Base-by-base conservation (phyloP, 2,888 invertebrate species). In the Neria commutata region DNA sequence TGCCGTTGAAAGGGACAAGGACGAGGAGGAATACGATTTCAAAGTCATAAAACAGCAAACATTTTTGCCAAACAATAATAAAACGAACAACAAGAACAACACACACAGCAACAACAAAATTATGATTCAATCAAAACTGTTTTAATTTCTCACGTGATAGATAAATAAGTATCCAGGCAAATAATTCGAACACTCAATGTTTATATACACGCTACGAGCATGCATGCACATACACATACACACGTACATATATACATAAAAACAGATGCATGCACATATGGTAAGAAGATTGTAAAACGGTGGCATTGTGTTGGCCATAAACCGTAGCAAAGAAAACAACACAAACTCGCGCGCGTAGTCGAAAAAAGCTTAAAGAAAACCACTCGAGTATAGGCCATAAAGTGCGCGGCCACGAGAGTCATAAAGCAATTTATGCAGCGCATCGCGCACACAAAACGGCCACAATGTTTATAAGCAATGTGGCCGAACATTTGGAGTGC, bases 311-410 rank as follows among this genome's bases (percentile, higher is more conserved):
- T 62, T 61, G 62, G 65, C 63, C 65, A 65, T 73, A 73, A 73
- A 71, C 63, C 67, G 54, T 58, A 59, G 65, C 63, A 54, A 60
- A 61, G 58, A 51, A 58, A 60, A 58, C 48, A 56, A 56, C 34
- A 45, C 37, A 24, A 47, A 29, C 33, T 14, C 17, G n/a, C n/a
- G n/a, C n/a, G n/a, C n/a, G n/a, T n/a, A n/a, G n/a, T n/a, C n/a
- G 6, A 37, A 52, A 52, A 45, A 29, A 24, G 33, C 47, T 40
- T 42, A 29, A 47, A 56, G 16, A 46, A 56, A 70, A 72, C 67
- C 73, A 75, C 73, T 75, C 74, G 69, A 74, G 67, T 74, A 68
- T 73, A 68, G 73, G 70, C 66, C 74, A 73, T 73, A 73, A 73
- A 73, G 72, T 62, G 67, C 71, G 64, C 68, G 64, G 62, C n/a